Evolutionary conservation across 2,113 vertebrate genomes (phyloP).

Genomic region (Rhinogobius similis): DNA sequence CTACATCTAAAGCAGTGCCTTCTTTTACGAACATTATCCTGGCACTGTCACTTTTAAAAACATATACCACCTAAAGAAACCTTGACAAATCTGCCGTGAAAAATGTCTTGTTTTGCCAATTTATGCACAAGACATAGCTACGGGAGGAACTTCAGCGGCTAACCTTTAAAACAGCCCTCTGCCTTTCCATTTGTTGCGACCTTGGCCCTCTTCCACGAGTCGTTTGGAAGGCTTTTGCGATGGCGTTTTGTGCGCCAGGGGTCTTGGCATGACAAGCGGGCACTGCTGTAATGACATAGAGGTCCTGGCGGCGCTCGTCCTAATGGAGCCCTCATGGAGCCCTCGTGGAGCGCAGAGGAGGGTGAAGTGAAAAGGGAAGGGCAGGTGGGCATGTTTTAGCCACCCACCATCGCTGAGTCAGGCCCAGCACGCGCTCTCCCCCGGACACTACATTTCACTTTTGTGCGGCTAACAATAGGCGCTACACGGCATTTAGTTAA

Average conservation of each 20-base stretch:
- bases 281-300: constrained; percentile 48
- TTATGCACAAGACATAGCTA: constrained; percentile 1
- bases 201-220: constrained; percentile 31
- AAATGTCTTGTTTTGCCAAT: constrained; percentile 5
- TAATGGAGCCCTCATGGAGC: constrained; percentile 43
- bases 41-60: neutral
- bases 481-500: constrained; percentile 1
- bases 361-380: constrained; percentile 16
- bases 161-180: constrained; percentile 44
- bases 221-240: constrained; percentile 37
- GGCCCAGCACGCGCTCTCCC: neutral
- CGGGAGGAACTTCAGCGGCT: constrained; percentile 16
- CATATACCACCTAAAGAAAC: constrained; percentile 13
- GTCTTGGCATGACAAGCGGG: constrained; percentile 47
- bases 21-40: neutral
- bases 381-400: constrained; percentile 18
- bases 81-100: neutral
- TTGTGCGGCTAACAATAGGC: constrained; percentile 26
- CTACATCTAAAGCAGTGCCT: neutral
- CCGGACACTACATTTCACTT: constrained; percentile 19
- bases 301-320: constrained; percentile 36
- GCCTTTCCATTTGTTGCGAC: constrained; percentile 31
- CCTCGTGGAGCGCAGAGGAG: constrained; percentile 29
- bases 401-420: constrained; percentile 36
- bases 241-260: constrained; percentile 33